Conservation (phyloP, 2,888 invertebrate species). For the Ephialtes manifestator region DNA sequence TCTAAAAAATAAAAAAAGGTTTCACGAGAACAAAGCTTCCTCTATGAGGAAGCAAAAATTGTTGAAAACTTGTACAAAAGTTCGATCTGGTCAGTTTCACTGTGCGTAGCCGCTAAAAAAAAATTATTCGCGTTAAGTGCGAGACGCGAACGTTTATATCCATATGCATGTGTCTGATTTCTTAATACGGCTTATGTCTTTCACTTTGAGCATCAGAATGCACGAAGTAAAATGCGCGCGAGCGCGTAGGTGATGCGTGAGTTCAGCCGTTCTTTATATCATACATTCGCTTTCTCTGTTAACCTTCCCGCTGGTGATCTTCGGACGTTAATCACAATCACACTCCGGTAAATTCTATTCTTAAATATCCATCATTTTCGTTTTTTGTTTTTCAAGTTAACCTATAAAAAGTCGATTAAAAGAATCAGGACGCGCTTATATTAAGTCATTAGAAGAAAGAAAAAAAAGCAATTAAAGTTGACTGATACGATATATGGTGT, state of each 20-base stretch:
- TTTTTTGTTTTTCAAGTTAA: neutral
- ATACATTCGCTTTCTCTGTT: slow-evolving; percentile 79
- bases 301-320: slow-evolving; percentile 76
- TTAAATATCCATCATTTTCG: neutral
- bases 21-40: too few relatives aligned
- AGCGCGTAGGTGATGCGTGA: slow-evolving; percentile 79
- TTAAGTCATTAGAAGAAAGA: slow-evolving; percentile 10
- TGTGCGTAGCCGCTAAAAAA: neutral
- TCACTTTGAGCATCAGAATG: slow-evolving; percentile 83
- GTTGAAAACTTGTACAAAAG: too few relatives aligned
- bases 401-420: neutral
- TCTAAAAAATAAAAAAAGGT: too few relatives aligned
- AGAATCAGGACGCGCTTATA: neutral
- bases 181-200: slow-evolving; percentile 76
- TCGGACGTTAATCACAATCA: slow-evolving; percentile 5
- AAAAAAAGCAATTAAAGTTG: slow-evolving; percentile 28
- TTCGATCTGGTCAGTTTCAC: neutral
- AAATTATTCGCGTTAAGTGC: neutral
- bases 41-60: too few relatives aligned
- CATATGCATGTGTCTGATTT: slow-evolving; percentile 57
- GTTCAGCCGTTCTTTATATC: slow-evolving; percentile 36
- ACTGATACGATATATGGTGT: slow-evolving; percentile 29
- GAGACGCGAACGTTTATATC: slow-evolving; percentile 28
- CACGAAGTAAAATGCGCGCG: slow-evolving; percentile 76
- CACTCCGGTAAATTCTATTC: neutral